Evolutionary conservation across 2,113 vertebrate species (phyloP), one percentile per base, ranked within the genome.

Genomic region (Scomber japonicus): DNA sequence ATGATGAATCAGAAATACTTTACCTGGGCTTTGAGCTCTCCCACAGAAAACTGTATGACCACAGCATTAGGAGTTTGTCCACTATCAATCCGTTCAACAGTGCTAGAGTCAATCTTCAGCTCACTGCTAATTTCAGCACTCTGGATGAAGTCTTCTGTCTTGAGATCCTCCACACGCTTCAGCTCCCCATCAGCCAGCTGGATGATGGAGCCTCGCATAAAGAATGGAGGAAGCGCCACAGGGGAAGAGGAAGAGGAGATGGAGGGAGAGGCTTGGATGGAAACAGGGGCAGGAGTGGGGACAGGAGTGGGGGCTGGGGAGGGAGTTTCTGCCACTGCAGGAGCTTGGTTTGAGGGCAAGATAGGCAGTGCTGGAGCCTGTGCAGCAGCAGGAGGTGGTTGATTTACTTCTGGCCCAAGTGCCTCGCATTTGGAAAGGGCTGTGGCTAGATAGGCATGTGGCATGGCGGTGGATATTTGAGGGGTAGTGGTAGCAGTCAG

Each of bases 121-220:
- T 99, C 98, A 0, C 85, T 97, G 96, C 98, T 99, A 59, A 99
- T 98, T 91, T 99, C 98, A 0, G 98, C 98, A 0, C 98, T 99
- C 95, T 99, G 98, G 75, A 99, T 98, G 95, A 99, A 99, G 94
- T 99, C 98, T 86, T 99, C 98, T 0, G 98, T 99, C 93, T 98
- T 99, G 66, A 99, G 94, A 88, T 99, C 98, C 94, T 99, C 98
- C 74, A 99, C 98, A 8, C 97, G 97, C 89, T 99, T 99, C 82
- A 99, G 96, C 90, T 99, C 97, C 16, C 98, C 98, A 0, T 98
- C 96, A 66, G 98, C 98, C 94, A 99, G 84, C 92, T 98, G 97
- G 92, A 99, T 99, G 92, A 99, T 99, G 0, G 98, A 99, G 87
- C 98, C 98, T 92, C 97, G 96, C 96, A 97, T 97, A 92, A 98